Base-by-base conservation (phyloP, 2,797 vertebrate species). In the Coendou prehensilis region DNA sequence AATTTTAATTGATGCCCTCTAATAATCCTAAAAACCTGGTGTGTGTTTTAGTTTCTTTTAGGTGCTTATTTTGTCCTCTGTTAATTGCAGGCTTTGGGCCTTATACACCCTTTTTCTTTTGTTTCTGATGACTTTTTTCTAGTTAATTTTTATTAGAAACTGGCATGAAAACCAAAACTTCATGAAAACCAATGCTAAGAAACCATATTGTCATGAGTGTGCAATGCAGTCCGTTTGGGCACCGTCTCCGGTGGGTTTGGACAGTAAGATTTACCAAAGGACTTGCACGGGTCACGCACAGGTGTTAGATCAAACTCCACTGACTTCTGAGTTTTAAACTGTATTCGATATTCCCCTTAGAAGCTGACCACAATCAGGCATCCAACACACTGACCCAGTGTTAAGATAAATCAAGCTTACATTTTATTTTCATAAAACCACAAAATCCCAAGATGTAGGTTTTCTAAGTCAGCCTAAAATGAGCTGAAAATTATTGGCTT, bases 351-450 rank as follows among this genome's bases (percentile, higher is more conserved):
- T 33, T 91, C 57, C 54, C 54, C 67, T 86, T 88, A 54, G 89
- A 45, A 78, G n/a, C 30, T 20, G 17, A 47, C 57, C n/a, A 9
- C 41, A 59, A 15, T 63, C 69, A 76, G 59, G 33, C 20, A 75
- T 54, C 57, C 69, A 76, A 17, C 41, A 15, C 54, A 52, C 54
- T 50, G 78, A 28, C 50, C 30, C 28, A n/a, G 54, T 69, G 71
- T 82, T 59, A 56, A 45, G 17, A 22, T 76, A 50, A 85, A 83
- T 88, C 54, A 91, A 67, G 41, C 78, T 81, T 92, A 52, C 3
- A 28, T 89, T 87, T 92, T 78, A 28, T 91, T 87, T 95, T 82
- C 54, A 71, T 75, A 50, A 90, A 87, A 59, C 81, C 26, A 47
- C 76, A 22, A 63, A 57, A 76, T 61, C 81, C 15, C 59, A 76